Conservation (phyloP, 92 coral and sea anemone genomes). For the Meandrina meandrites region DNA sequence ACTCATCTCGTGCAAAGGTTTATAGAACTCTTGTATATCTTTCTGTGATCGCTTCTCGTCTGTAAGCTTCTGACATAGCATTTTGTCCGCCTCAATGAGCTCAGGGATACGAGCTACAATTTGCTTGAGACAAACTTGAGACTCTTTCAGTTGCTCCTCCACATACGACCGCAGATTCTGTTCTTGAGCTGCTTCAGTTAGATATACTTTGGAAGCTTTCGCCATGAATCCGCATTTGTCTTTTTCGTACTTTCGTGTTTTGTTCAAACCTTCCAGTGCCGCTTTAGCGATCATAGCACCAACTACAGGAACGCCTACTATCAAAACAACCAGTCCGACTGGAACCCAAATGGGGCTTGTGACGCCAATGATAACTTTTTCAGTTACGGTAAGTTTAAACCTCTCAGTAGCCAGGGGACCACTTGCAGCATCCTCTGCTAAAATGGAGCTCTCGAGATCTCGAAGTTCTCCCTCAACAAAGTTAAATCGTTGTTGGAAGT, state of each 20-base stretch:
- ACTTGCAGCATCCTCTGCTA: background rate
- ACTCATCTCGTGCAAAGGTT: constrained; percentile 31
- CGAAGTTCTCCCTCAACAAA: constrained; percentile 32
- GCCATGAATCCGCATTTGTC: constrained; percentile 44
- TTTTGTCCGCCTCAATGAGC: constrained; percentile 42
- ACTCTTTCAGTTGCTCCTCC: constrained; percentile 30
- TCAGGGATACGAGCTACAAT: constrained; percentile 37
- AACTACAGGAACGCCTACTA: constrained; percentile 36
- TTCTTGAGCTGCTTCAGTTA: background rate
- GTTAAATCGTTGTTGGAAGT: constrained; percentile 27
- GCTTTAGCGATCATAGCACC: constrained; percentile 35
- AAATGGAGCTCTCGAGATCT: background rate
- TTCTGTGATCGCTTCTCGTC: constrained; percentile 6
- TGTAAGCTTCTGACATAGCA: constrained; percentile 26
- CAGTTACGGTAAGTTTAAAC: background rate
- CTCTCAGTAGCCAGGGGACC: no score
- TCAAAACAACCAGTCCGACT: constrained; percentile 39
- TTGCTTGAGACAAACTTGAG: constrained; percentile 17
- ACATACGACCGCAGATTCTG: constrained; percentile 8
- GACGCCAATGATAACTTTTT: constrained; percentile 33
- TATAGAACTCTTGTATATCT: constrained; percentile 19
- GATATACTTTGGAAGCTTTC: constrained; percentile 21
- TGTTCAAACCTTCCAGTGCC: constrained; percentile 16
- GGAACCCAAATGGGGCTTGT: constrained; percentile 71
- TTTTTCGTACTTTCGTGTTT: constrained; percentile 10